Percentiles rank a stretch among this genome's conserved stretches.
Evolutionary conservation across 2,113 vertebrate species (phyloP).

Genomic region (Cercopithecus mona): DNA sequence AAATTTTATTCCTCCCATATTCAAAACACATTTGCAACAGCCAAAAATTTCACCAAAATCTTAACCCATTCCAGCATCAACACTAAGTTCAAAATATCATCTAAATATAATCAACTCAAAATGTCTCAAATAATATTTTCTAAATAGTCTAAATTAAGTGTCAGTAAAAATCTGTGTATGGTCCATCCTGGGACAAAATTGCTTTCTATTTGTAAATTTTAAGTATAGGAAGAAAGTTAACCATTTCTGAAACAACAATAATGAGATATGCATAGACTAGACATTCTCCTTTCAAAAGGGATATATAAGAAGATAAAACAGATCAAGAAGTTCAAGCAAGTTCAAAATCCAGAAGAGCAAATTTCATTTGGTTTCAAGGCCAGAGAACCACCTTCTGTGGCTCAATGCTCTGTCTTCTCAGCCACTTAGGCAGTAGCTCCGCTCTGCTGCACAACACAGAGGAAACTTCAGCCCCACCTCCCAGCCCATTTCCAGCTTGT

Average conservation of each 20-base stretch:
- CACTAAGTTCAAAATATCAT: background rate
- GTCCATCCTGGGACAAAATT: background rate
- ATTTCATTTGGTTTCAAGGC: background rate
- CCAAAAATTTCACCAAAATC: no score
- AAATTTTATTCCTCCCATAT: background rate
- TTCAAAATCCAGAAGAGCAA: background rate
- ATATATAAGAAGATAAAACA: background rate
- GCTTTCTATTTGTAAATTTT: background rate
- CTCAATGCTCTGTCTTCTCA: background rate
- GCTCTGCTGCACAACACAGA: accelerated
- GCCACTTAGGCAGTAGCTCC: no score
- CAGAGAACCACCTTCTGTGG: background rate
- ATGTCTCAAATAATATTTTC: background rate
- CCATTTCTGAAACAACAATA: background rate
- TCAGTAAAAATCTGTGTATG: background rate
- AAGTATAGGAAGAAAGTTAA: background rate
- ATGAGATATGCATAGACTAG: background rate
- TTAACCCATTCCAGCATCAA: background rate
- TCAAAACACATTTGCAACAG: background rate
- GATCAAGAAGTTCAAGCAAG: background rate
- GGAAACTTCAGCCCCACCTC: no score
- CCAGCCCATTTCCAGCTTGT: background rate
- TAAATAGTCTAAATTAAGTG: background rate
- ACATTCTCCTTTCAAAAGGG: background rate
- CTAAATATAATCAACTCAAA: background rate